Conservation (phyloP, 1,140 invertebrate genomes). For the Akabosia matsudoensis region DNA sequence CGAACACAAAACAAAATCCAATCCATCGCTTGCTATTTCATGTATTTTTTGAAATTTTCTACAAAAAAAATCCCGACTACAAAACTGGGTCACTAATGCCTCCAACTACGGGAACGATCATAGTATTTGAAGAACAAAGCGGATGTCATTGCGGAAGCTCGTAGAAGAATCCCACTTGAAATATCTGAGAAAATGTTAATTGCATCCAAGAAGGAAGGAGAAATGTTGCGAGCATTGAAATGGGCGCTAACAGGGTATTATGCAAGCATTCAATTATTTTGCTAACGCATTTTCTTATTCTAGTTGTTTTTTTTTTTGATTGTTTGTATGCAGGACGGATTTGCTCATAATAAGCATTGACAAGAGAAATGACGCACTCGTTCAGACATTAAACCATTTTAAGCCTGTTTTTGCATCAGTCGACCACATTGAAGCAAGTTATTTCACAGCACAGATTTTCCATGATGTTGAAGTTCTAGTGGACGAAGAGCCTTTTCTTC, state of each 20-base stretch:
- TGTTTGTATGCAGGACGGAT: neutral
- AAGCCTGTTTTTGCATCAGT: constrained; percentile 18
- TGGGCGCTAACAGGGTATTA: constrained; percentile 10
- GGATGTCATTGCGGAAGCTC: constrained; percentile 27
- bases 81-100: too few relatives aligned
- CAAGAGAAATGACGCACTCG: constrained; percentile 11
- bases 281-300: neutral
- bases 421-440: constrained; percentile 30
- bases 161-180: neutral
- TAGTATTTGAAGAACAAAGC: constrained; percentile 17
- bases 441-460: constrained; percentile 35
- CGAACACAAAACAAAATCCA: constrained; percentile 8
- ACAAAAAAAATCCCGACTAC: too few relatives aligned
- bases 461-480: constrained; percentile 23
- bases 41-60: constrained; percentile 6
- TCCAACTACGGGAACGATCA: neutral
- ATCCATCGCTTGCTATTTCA: neutral
- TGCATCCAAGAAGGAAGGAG: neutral
- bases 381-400: neutral
- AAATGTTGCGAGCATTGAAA: neutral
- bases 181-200: constrained; percentile 27
- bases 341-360: neutral
- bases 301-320: neutral
- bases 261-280: neutral
- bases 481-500: constrained; percentile 23